phyloP scores from a whole-genome alignment of 2,888 invertebrate genomes.

The Phytoseiulus persimilis region DNA sequence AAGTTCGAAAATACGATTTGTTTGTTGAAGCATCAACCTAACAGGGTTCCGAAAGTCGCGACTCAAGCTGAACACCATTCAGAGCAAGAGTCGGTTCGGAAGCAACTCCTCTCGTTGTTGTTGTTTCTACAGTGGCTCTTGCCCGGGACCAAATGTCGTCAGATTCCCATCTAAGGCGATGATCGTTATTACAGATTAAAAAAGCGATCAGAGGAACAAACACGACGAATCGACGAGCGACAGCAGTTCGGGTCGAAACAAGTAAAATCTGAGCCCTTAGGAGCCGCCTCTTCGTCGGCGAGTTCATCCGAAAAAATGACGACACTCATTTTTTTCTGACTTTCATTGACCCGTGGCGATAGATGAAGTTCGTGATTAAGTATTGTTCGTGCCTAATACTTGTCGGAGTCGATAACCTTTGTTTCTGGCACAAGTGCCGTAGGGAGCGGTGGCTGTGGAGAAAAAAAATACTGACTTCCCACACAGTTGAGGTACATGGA shows the following conservation, averaged over 20 bases:
- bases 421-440: not conserved
- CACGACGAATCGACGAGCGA: not conserved
- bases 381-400: not conserved
- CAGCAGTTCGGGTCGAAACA: not conserved
- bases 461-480: not conserved
- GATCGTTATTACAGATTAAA: not conserved
- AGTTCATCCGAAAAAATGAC: not conserved
- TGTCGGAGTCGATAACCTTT: not conserved
- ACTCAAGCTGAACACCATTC: not conserved
- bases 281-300: not conserved
- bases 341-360: not conserved
- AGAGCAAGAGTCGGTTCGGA: not conserved
- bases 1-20: no score
- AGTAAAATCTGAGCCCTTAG: not conserved
- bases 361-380: not conserved
- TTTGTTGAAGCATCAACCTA: no score
- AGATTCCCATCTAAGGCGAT: not conserved
- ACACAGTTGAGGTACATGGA: not conserved
- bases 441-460: not conserved
- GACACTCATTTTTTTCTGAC: not conserved
- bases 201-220: not conserved
- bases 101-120: not conserved
- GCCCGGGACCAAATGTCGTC: not conserved
- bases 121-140: not conserved
- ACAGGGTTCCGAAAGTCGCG: not conserved